phyloP scores from a whole-genome alignment of 2,797 vertebrate genomes.

The Melanotaenia boesemani region DNA sequence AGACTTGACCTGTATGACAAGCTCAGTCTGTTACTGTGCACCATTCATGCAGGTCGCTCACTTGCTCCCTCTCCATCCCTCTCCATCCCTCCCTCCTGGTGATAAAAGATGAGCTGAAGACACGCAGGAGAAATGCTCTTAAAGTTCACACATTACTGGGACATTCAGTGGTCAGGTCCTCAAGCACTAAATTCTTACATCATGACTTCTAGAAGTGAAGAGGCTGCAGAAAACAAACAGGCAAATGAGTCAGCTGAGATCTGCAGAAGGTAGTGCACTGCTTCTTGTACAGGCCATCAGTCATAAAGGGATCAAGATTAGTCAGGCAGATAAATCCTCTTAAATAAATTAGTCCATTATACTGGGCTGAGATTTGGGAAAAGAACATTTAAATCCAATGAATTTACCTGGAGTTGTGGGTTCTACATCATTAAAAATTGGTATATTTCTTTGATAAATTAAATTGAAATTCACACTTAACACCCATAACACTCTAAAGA shows the following conservation, averaged over 20 bases:
- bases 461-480: neutral
- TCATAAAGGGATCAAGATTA: slow-evolving; percentile 21
- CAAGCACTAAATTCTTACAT: slow-evolving; percentile 18
- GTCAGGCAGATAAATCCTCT: slow-evolving; percentile 15
- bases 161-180: slow-evolving; percentile 40
- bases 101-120: slow-evolving; percentile 32
- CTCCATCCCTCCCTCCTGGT: neutral
- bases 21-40: slow-evolving; percentile 24
- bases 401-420: slow-evolving; percentile 2
- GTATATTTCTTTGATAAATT: neutral
- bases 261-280: slow-evolving; percentile 50
- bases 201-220: slow-evolving; percentile 25
- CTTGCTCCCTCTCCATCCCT: neutral
- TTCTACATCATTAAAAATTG: neutral
- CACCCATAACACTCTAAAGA: neutral
- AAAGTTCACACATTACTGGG: slow-evolving; percentile 33
- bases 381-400: slow-evolving; percentile 27
- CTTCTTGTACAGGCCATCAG: slow-evolving; percentile 19
- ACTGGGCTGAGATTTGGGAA: slow-evolving; percentile 10
- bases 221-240: slow-evolving; percentile 39
- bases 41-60: slow-evolving; percentile 4
- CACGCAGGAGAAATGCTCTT: slow-evolving; percentile 45
- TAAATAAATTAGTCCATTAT: slow-evolving; percentile 16
- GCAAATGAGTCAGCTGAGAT: slow-evolving; percentile 20
- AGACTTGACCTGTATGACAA: slow-evolving; percentile 38